Evolutionary conservation across 2,113 vertebrate genomes (phyloP).

Genomic region (Gambusia affinis): DNA sequence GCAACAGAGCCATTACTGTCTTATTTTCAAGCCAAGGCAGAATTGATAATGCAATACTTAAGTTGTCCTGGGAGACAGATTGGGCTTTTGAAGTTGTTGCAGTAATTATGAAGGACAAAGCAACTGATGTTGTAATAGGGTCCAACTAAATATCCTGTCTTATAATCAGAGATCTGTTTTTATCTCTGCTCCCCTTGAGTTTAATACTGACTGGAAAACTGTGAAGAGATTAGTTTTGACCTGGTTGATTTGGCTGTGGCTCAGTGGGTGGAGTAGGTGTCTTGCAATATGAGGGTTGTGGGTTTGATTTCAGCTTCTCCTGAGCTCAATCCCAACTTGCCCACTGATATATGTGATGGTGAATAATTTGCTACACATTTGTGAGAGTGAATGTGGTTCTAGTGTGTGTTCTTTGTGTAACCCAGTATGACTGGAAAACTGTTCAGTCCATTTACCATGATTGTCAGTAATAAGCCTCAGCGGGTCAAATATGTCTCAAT

Average conservation of each 20-base stretch:
- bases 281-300: too few species aligned
- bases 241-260: background rate
- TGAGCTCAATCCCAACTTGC: too few species aligned
- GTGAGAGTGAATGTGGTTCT: too few species aligned
- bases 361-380: too few species aligned
- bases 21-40: background rate
- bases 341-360: too few species aligned
- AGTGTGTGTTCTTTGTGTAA: too few species aligned
- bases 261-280: too few species aligned
- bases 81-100: background rate
- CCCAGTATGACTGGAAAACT: too few species aligned
- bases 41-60: conserved; percentile 12
- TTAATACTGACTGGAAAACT: conserved; percentile 12
- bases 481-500: background rate
- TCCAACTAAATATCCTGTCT: background rate
- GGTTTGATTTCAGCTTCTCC: too few species aligned
- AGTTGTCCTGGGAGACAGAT: background rate
- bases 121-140: background rate
- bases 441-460: too few species aligned
- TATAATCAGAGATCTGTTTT: conserved; percentile 5
- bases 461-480: conserved; percentile 5
- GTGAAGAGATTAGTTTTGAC: conserved; percentile 43
- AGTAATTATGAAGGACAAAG: conserved; percentile 17
- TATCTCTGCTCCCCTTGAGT: background rate
- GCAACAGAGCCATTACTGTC: too few species aligned